phyloP scores from a whole-genome alignment of 2,888 invertebrate genomes.

The Bibio marci region DNA sequence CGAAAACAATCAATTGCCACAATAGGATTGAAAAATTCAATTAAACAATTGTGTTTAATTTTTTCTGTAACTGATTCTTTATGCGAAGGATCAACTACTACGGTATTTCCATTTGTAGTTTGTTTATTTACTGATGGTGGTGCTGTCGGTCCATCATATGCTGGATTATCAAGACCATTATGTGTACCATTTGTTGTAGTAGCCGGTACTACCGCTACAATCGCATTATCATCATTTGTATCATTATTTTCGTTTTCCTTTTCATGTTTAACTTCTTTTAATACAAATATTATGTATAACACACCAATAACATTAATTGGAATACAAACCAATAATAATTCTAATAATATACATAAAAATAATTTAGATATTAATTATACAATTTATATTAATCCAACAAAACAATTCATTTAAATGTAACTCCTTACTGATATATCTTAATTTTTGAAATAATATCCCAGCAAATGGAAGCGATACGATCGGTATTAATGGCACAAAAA shows the following conservation, averaged over 20 bases:
- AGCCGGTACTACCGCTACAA: slow-evolving; percentile 14
- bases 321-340: slow-evolving; percentile 22
- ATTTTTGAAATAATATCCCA: slow-evolving; percentile 19
- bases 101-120: not conserved
- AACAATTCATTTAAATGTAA: not conserved
- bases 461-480: slow-evolving; percentile 23
- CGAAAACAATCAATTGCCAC: slow-evolving; percentile 22
- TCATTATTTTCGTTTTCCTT: slow-evolving; percentile 5
- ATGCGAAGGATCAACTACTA: not conserved
- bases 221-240: slow-evolving; percentile 4
- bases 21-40: slow-evolving; percentile 26
- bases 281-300: slow-evolving; percentile 22
- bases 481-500: slow-evolving; percentile 22
- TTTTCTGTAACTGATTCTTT: not conserved
- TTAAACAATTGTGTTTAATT: slow-evolving; percentile 14
- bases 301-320: slow-evolving; percentile 23
- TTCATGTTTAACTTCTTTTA: slow-evolving; percentile 18
- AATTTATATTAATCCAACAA: not conserved
- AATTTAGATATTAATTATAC: not conserved
- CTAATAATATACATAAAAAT: slow-evolving; percentile 15
- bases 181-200: slow-evolving; percentile 12
- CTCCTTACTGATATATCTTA: slow-evolving; percentile 24
- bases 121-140: not conserved
- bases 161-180: slow-evolving; percentile 9
- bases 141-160: slow-evolving; percentile 7